These are phyloP conservation scores for Dipodomys merriami DNA, from an alignment of 2,113 vertebrate species.

Conservation along the genomic window DNA sequence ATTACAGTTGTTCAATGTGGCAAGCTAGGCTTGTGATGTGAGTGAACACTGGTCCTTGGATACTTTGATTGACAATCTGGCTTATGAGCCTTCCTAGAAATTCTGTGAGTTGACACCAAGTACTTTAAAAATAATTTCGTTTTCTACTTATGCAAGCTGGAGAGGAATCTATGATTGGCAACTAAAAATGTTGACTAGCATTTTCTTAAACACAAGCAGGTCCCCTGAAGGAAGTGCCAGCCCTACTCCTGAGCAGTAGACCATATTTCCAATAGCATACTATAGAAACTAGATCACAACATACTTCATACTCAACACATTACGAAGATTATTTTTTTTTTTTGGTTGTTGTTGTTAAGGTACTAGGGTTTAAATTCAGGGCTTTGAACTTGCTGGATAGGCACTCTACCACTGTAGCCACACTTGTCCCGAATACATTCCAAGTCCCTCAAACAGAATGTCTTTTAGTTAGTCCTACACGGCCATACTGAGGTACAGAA, in stretches of 20 bases:
- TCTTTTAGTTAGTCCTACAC: not conserved
- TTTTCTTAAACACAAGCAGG: not conserved
- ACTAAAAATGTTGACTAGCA: not conserved
- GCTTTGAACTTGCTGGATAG: no score
- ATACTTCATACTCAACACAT: not conserved
- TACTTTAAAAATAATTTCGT: not conserved
- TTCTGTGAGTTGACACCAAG: not conserved
- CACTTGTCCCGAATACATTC: not conserved
- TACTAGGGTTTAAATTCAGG: no score
- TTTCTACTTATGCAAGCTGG: not conserved
- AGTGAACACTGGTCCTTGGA: not conserved
- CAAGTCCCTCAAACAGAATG: not conserved
- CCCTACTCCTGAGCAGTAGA: not conserved
- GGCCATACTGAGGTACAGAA: not conserved
- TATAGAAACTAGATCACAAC: not conserved
- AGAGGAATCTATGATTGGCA: not conserved
- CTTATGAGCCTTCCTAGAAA: not conserved
- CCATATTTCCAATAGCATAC: not conserved
- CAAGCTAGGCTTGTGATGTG: not conserved
- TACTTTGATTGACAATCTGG: not conserved
- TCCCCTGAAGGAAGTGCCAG: not conserved
- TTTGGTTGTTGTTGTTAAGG: no score
- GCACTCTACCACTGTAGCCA: no score
- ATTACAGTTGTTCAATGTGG: not conserved
- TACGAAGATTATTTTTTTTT: not conserved